Percentiles rank a stretch among this genome's conserved stretches.
Evolutionary conservation across 2,113 vertebrate genomes (phyloP).

Genomic region (Peromyscus leucopus): DNA sequence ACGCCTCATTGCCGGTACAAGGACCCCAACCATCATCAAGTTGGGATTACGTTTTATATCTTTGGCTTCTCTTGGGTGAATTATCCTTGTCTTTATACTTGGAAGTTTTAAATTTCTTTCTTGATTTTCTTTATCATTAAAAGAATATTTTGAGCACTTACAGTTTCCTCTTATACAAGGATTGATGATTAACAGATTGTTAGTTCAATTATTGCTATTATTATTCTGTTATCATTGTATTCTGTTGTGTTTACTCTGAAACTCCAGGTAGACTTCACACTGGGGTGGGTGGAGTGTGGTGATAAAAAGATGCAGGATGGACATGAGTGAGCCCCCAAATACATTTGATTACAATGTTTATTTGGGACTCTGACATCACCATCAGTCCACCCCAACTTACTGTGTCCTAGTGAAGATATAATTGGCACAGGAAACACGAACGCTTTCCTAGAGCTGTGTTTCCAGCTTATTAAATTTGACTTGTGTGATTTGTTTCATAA

Average conservation of each 20-base stretch:
- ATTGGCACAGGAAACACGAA: neutral
- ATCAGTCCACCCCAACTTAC: neutral
- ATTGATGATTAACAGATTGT: constrained; percentile 8
- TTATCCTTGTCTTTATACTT: neutral
- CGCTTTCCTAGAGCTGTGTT: constrained; percentile 53
- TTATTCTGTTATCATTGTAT: neutral
- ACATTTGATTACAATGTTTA: neutral
- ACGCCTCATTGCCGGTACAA: accelerated
- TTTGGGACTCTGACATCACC: neutral
- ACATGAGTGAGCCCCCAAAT: neutral
- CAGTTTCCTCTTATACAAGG: neutral
- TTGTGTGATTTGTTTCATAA: constrained; percentile 63
- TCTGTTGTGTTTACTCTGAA: constrained; percentile 42
- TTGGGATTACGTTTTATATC: constrained; percentile 13
- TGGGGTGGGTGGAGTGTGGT: neutral
- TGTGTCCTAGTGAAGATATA: neutral
- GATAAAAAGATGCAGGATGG: neutral
- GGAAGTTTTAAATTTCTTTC: neutral
- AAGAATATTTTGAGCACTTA: neutral
- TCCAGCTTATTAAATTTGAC: constrained; percentile 68
- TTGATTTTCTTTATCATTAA: constrained; percentile 22
- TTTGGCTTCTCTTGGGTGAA: neutral
- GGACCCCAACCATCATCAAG: neutral
- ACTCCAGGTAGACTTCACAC: neutral
- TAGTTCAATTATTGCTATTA: neutral